phyloP scores from a whole-genome alignment of 2,888 invertebrate species.

The Dyspetes luteomarginatus region DNA sequence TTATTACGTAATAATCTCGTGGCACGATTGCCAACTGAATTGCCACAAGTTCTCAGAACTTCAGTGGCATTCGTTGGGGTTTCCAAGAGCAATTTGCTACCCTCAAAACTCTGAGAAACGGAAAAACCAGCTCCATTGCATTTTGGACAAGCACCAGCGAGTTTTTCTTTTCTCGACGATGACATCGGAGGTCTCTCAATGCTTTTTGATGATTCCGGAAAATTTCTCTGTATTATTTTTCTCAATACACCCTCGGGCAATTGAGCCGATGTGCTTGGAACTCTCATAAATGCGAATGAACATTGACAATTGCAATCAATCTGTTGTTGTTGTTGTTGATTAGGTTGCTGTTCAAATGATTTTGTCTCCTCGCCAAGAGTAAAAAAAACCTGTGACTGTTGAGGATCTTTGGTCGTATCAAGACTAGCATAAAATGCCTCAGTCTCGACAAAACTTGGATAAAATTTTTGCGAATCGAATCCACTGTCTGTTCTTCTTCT shows the following conservation, averaged over 20 bases:
- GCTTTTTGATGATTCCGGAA: slow-evolving; percentile 80
- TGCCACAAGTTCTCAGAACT: slow-evolving; percentile 83
- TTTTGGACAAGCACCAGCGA: slow-evolving; percentile 73
- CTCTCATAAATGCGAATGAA: slow-evolving; percentile 75
- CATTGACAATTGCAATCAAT: slow-evolving; percentile 76
- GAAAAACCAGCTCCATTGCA: slow-evolving; percentile 75
- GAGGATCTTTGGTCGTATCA: slow-evolving; percentile 51
- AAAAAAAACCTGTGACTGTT: slow-evolving; percentile 77
- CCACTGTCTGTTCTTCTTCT: slow-evolving; percentile 57
- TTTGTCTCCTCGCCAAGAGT: slow-evolving; percentile 80
- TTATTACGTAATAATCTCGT: slow-evolving; percentile 71
- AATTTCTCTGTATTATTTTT: slow-evolving; percentile 81
- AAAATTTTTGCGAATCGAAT: slow-evolving; percentile 63
- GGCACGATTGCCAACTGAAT: slow-evolving; percentile 68
- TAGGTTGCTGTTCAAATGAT: slow-evolving; percentile 19
- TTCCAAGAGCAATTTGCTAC: slow-evolving; percentile 84
- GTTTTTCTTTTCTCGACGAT: slow-evolving; percentile 66
- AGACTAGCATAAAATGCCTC: slow-evolving; percentile 65
- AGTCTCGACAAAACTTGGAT: slow-evolving; percentile 54
- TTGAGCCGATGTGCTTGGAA: slow-evolving; percentile 80
- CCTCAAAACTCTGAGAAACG: slow-evolving; percentile 70
- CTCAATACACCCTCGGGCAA: slow-evolving; percentile 78
- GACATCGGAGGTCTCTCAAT: slow-evolving; percentile 72
- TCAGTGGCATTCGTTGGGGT: slow-evolving; percentile 92
- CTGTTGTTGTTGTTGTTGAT: background rate